Evolutionary conservation across 2,888 invertebrate genomes (phyloP).

Genomic region (Agriopis leucophaearia): DNA sequence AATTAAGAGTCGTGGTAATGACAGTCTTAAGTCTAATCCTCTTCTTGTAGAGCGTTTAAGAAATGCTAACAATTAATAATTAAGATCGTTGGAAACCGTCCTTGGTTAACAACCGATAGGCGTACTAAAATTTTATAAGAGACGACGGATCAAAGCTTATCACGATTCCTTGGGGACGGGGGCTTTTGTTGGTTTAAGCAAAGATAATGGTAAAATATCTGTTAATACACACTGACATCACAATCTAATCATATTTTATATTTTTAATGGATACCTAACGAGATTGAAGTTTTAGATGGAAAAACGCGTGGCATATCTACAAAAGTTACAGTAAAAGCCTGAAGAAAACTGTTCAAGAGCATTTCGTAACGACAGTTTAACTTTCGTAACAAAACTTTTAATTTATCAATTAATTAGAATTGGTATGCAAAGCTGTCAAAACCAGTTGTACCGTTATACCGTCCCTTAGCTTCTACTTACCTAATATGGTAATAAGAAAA

Average conservation of each 20-base stretch:
- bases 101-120: constrained; percentile 49
- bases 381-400: no score
- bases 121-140: constrained; percentile 41
- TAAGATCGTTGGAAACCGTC: constrained; percentile 51
- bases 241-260: no score
- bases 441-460: no score
- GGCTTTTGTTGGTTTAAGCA: neutral
- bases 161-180: constrained; percentile 15
- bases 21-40: constrained; percentile 47
- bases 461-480: no score
- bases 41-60: constrained; percentile 50
- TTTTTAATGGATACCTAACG: no score
- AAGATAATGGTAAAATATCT: neutral
- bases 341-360: no score
- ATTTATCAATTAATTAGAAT: no score
- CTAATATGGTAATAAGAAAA: no score
- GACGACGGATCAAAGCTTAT: constrained; percentile 35
- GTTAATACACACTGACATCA: neutral
- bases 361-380: no score
- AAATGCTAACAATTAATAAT: constrained; percentile 58
- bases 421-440: no score
- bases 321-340: no score
- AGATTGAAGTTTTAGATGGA: neutral
- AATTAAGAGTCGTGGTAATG: constrained; percentile 49
- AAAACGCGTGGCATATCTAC: no score